phyloP scores from a whole-genome alignment of 2,888 invertebrate genomes.

The Leucozona laternaria region DNA sequence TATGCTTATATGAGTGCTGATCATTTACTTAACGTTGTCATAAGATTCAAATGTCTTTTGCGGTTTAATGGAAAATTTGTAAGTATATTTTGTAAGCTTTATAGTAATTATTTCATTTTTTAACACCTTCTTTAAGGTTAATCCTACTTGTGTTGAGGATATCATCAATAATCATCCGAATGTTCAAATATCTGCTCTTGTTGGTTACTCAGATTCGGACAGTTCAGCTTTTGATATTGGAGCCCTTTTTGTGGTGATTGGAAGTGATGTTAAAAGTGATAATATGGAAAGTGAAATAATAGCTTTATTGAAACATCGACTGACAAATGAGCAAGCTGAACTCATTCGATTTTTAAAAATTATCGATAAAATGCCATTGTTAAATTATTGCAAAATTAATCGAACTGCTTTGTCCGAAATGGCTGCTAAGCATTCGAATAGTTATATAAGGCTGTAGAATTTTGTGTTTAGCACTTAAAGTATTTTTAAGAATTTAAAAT shows the following conservation, averaged over 20 bases:
- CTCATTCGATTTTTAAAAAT: slow-evolving; percentile 24
- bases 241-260: slow-evolving; percentile 63
- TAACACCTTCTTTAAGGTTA: slow-evolving; percentile 47
- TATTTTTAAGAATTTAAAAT: too few species aligned
- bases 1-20: slow-evolving; percentile 12
- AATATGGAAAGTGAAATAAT: slow-evolving; percentile 10
- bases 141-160: slow-evolving; percentile 68
- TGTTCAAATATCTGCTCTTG: slow-evolving; percentile 53
- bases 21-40: background rate
- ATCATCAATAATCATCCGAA: slow-evolving; percentile 51
- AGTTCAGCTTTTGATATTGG: slow-evolving; percentile 36
- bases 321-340: background rate
- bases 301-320: slow-evolving; percentile 1
- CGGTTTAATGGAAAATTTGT: slow-evolving; percentile 1
- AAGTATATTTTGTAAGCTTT: background rate
- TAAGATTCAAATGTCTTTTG: slow-evolving; percentile 64
- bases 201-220: slow-evolving; percentile 44
- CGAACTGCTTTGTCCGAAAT: background rate
- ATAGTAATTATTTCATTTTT: too few species aligned
- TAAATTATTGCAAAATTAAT: slow-evolving; percentile 14
- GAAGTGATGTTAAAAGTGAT: background rate
- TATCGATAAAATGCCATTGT: slow-evolving; percentile 8
- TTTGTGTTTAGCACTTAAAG: too few species aligned
- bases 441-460: background rate
- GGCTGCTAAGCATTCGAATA: background rate